phyloP scores from a whole-genome alignment of 1,140 invertebrate species.

The Drosophila mauritiana region DNA sequence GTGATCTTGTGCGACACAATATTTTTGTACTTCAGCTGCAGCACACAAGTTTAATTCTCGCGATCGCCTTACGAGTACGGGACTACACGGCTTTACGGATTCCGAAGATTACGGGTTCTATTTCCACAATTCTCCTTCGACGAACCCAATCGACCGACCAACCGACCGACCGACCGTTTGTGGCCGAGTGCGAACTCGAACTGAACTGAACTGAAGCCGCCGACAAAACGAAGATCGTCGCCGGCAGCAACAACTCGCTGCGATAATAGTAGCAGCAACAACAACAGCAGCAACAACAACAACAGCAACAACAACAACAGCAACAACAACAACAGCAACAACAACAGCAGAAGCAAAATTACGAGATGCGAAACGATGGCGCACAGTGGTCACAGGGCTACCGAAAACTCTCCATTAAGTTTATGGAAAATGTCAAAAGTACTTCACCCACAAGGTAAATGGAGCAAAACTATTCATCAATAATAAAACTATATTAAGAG shows the following conservation, averaged over 20 bases:
- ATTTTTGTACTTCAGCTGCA: constrained; percentile 9
- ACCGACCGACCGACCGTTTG: constrained; percentile 20
- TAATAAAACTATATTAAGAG: no score
- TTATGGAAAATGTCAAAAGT: no score
- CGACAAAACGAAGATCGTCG: constrained; percentile 21
- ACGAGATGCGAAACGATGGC: constrained; percentile 14
- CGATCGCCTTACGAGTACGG: constrained; percentile 4
- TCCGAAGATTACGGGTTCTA: not conserved
- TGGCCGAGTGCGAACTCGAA: constrained; percentile 59
- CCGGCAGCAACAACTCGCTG: constrained; percentile 18
- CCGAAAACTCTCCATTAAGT: not conserved
- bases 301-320: constrained; percentile 9
- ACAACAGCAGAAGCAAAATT: constrained; percentile 21
- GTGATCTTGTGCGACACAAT: constrained; percentile 38
- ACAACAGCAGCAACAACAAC: constrained; percentile 11
- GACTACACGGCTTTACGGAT: constrained; percentile 25
- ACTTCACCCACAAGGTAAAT: no score
- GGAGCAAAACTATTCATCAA: no score
- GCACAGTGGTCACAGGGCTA: constrained; percentile 29
- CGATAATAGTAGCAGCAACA: constrained; percentile 43
- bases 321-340: constrained; percentile 16
- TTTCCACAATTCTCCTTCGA: not conserved
- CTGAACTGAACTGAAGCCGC: constrained; percentile 43
- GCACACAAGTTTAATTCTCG: not conserved
- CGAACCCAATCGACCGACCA: not conserved